Conservation (phyloP, 2,888 invertebrate species). For the Campoplex nolae region DNA sequence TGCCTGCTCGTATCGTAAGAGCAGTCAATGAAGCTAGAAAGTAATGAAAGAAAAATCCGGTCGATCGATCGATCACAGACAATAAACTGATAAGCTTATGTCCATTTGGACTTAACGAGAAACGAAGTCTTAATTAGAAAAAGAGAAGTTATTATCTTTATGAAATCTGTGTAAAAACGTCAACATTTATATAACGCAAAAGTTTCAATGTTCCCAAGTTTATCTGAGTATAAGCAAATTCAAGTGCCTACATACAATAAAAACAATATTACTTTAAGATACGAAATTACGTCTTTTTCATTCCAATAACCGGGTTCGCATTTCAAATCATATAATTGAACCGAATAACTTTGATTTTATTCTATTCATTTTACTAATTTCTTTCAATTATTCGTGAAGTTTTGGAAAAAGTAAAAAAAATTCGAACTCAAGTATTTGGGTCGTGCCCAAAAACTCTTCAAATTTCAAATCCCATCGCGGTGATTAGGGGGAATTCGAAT, state of each 20-base stretch:
- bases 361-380: background rate
- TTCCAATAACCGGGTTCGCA: background rate
- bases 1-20: background rate
- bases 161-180: constrained; percentile 40
- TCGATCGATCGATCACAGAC: constrained; percentile 6
- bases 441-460: too few relatives aligned
- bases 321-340: background rate
- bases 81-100: background rate
- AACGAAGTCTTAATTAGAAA: constrained; percentile 7
- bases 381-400: too few relatives aligned
- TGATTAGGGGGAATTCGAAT: too few relatives aligned
- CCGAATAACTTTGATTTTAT: background rate
- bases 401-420: too few relatives aligned
- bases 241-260: constrained; percentile 60
- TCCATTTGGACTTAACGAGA: background rate
- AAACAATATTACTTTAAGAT: constrained; percentile 45
- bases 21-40: background rate
- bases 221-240: constrained; percentile 35
- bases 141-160: constrained; percentile 46
- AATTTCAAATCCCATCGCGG: too few relatives aligned
- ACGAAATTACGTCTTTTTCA: background rate
- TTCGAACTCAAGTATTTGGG: too few relatives aligned
- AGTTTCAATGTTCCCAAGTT: constrained; percentile 43
- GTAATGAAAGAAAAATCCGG: background rate
- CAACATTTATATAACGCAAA: constrained; percentile 29